Evolutionary conservation across 2,888 invertebrate species (phyloP).

Genomic region (Diploptera punctata): DNA sequence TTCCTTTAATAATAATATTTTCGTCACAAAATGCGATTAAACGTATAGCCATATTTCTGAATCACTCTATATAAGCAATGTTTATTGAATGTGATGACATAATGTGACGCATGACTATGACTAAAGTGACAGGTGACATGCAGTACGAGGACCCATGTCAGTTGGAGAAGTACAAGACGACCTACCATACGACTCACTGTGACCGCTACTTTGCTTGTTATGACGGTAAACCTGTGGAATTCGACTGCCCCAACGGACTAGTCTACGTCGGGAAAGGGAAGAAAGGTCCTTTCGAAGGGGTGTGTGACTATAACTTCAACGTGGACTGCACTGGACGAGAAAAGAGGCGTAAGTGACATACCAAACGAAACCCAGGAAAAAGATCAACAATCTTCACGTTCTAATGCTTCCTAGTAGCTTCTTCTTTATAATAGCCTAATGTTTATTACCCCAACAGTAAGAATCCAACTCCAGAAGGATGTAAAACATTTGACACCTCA

Average conservation of each 20-base stretch:
- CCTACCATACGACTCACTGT: constrained; percentile 23
- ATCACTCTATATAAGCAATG: no score
- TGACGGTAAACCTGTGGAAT: constrained; percentile 23
- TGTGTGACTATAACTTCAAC: constrained; percentile 32
- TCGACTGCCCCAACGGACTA: constrained; percentile 32
- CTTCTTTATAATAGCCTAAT: no score
- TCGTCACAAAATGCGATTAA: no score
- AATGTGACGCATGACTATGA: no score
- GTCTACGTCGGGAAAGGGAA: constrained; percentile 27
- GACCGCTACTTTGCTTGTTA: constrained; percentile 26
- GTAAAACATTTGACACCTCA: no score
- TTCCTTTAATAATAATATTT: no score
- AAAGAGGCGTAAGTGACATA: constrained; percentile 30
- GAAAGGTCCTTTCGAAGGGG: constrained; percentile 25
- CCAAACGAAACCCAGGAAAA: no score
- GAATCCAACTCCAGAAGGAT: no score
- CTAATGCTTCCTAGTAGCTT: background rate
- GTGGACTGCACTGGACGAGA: constrained; percentile 29
- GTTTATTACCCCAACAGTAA: no score
- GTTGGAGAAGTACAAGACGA: constrained; percentile 4
- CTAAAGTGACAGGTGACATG: background rate
- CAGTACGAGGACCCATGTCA: constrained; percentile 27
- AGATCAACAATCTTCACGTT: no score
- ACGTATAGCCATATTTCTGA: no score
- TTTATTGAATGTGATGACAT: no score